Evolutionary conservation across 2,113 vertebrate genomes (phyloP).

Genomic region (Gymnocephalus cernua): DNA sequence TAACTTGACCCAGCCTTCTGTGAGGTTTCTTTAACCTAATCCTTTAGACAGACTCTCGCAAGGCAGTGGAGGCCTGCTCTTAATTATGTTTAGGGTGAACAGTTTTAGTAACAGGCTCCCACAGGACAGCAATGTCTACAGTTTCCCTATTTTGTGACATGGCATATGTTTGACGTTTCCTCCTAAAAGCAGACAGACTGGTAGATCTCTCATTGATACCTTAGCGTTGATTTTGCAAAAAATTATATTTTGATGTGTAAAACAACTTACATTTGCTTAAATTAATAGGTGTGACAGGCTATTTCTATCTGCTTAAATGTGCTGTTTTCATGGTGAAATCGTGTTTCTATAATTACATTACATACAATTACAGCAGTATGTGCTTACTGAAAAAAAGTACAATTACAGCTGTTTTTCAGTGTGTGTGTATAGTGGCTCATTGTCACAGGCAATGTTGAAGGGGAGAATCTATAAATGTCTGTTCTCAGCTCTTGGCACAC

Average conservation of each 20-base stretch:
- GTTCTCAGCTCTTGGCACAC: constrained; percentile 24
- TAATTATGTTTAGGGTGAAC: constrained; percentile 62
- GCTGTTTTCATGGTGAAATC: background rate
- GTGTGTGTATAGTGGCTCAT: background rate
- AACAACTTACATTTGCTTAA: background rate
- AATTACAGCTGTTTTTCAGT: constrained; percentile 11
- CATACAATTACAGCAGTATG: background rate
- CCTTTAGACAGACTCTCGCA: constrained; percentile 23
- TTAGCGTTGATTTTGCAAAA: background rate
- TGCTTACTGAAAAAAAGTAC: constrained; percentile 4
- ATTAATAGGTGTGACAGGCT: background rate
- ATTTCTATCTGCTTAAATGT: background rate
- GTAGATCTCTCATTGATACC: background rate
- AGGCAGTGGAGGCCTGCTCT: constrained; percentile 51
- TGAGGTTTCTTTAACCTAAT: constrained; percentile 51
- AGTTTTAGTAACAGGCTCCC: constrained; percentile 67
- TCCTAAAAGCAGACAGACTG: background rate
- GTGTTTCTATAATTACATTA: background rate
- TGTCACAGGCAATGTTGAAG: background rate
- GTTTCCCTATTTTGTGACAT: constrained; percentile 22
- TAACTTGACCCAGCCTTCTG: constrained; percentile 52
- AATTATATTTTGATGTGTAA: background rate
- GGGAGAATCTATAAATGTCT: constrained; percentile 19
- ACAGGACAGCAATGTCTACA: constrained; percentile 46
- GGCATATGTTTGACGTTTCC: constrained; percentile 16